Conservation (phyloP, 2,113 vertebrate species). For the Eolophus roseicapilla region DNA sequence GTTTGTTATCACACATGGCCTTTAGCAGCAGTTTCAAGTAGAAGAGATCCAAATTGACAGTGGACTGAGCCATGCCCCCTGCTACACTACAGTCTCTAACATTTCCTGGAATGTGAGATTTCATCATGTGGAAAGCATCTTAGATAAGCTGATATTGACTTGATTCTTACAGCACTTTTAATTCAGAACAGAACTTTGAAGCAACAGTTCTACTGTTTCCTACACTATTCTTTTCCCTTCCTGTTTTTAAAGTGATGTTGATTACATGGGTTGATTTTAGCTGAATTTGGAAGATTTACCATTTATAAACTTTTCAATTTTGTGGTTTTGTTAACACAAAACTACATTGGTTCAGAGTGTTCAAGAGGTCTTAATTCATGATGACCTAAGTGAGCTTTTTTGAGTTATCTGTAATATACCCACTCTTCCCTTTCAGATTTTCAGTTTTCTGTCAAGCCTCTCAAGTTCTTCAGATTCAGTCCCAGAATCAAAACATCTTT, state of each 20-base stretch:
- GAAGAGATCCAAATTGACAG: not conserved
- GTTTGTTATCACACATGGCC: not conserved
- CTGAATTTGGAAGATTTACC: not conserved
- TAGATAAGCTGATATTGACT: not conserved
- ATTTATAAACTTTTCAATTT: not conserved
- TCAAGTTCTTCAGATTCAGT: not conserved
- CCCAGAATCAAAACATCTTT: not conserved
- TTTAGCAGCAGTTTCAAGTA: not conserved
- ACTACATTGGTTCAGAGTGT: not conserved
- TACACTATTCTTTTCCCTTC: fast-evolving
- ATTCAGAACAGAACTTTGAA: not conserved
- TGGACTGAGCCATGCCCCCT: not conserved
- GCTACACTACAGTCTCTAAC: not conserved
- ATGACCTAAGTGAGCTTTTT: not conserved
- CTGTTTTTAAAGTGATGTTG: not conserved
- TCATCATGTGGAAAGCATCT: not conserved
- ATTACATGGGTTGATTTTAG: not conserved
- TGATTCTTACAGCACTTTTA: not conserved
- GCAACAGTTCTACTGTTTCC: not conserved
- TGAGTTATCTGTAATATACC: not conserved
- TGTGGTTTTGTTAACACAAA: not conserved
- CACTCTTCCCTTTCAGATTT: not conserved
- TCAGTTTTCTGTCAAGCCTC: not conserved
- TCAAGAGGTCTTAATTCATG: not conserved
- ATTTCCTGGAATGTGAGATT: not conserved